Evolutionary conservation across 2,888 invertebrate genomes (phyloP), one percentile per base, ranked within the genome.

Genomic region (Hanleya hanleyi): DNA sequence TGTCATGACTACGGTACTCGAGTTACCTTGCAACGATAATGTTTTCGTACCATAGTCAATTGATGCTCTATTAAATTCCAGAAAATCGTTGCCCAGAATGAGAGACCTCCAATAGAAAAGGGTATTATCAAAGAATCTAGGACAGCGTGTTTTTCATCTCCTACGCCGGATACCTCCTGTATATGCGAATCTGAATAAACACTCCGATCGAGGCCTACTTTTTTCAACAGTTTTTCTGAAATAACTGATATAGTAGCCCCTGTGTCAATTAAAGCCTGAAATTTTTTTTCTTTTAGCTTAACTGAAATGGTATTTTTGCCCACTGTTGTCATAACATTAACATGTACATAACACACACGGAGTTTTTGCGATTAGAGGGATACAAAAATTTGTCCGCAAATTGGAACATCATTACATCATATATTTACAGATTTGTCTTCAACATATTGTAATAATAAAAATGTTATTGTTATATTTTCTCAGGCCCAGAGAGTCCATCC

Each of bases 1-100:
- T 64, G 47, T 57, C 64, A 38, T 74, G 50, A 71, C 69, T n/a
- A n/a, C n/a, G 26, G 68, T 41, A 1, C 66, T 67, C 62, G 37
- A 36, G 22, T 61, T 38, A 5, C 70, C 70, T 61, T 50, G 57
- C 37, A 74, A 22, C 6, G 67, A 62, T 26, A 75, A 6, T 15
- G 72, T 6, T 38, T 38, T 29, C 1, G 49, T 50, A 7, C 74
- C 75, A 5, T 74, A 29, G 57, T 22, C 26, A 57, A 29, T 29
- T 1, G 57, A 57, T 32, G 29, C 29, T 22, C 29, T 57, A 1
- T 26, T 22, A 15, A 57, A 9, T 4, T 29, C 29, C 12, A 29
- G 57, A 9, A 57, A 57, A 4, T 35, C 33, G 32, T 29, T 18
- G 12, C 64, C 64, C 9, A 64, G 22, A 15, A 64, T 64, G 22